Evolutionary conservation across 2,113 vertebrate species (phyloP).

Genomic region (Haemorhous mexicanus): DNA sequence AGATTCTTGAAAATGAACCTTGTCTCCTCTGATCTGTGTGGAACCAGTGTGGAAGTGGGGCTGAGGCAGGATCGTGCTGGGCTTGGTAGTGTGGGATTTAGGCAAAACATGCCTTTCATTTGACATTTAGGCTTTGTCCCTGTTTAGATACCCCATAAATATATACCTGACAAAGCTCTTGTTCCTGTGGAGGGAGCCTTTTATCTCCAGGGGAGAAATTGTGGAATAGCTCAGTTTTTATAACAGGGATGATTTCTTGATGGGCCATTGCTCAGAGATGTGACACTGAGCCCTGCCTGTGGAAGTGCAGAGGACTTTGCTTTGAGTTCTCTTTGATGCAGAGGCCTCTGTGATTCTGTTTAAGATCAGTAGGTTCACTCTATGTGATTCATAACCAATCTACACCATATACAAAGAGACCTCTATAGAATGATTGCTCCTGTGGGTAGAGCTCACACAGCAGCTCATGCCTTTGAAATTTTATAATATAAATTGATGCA

Average conservation of each 20-base stretch:
- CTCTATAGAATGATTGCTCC: not conserved
- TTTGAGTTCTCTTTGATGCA: not conserved
- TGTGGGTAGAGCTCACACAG: not conserved
- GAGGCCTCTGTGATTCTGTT: not conserved
- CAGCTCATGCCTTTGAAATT: not conserved
- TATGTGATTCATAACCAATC: not conserved
- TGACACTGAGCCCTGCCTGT: not conserved
- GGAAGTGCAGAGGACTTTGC: not conserved
- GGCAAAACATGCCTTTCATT: not conserved
- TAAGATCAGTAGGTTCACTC: not conserved
- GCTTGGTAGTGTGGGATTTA: not conserved
- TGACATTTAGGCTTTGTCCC: not conserved
- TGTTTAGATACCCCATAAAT: not conserved
- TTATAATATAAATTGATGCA: not conserved
- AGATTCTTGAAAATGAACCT: not conserved
- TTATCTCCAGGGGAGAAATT: not conserved
- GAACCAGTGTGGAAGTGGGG: not conserved
- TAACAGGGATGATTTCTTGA: not conserved
- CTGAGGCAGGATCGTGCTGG: not conserved
- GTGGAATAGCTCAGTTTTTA: not conserved
- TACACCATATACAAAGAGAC: fast-evolving
- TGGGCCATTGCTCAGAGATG: not conserved
- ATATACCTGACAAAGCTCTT: not conserved
- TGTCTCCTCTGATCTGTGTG: not conserved
- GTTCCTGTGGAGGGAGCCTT: not conserved